phyloP scores from a whole-genome alignment of 2,797 vertebrate species.

The Otolemur crassicaudatus region DNA sequence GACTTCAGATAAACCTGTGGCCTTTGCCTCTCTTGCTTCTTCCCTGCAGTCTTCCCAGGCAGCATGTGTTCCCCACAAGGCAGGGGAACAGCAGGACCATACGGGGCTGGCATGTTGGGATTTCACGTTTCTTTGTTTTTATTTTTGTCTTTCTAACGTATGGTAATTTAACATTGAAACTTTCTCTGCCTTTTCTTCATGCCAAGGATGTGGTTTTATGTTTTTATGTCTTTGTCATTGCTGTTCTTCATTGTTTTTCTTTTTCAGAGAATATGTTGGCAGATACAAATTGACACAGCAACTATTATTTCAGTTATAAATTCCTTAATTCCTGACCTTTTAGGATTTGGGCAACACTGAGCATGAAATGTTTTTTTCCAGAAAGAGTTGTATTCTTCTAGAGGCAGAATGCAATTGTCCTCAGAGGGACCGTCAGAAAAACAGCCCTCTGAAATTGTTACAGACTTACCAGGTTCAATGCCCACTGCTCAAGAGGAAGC shows the following conservation, averaged over 20 bases:
- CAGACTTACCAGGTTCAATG: too few species aligned
- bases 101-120: not conserved
- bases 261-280: not conserved
- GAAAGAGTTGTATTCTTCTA: not conserved
- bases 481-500: too few species aligned
- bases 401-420: not conserved
- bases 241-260: not conserved
- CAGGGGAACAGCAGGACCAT: not conserved
- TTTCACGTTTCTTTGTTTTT: not conserved
- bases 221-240: not conserved
- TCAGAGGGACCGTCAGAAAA: not conserved
- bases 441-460: not conserved
- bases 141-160: not conserved
- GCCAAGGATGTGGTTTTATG: not conserved
- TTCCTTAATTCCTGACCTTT: constrained; percentile 3
- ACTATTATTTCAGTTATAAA: not conserved
- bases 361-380: not conserved
- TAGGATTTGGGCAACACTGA: not conserved
- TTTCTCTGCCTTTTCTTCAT: not conserved
- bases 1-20: not conserved
- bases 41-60: not conserved
- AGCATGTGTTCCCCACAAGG: not conserved
- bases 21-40: not conserved
- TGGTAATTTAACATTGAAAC: not conserved
- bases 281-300: not conserved